phyloP scores from a whole-genome alignment of 2,888 invertebrate species.

The Taphrorychus bicolor region DNA sequence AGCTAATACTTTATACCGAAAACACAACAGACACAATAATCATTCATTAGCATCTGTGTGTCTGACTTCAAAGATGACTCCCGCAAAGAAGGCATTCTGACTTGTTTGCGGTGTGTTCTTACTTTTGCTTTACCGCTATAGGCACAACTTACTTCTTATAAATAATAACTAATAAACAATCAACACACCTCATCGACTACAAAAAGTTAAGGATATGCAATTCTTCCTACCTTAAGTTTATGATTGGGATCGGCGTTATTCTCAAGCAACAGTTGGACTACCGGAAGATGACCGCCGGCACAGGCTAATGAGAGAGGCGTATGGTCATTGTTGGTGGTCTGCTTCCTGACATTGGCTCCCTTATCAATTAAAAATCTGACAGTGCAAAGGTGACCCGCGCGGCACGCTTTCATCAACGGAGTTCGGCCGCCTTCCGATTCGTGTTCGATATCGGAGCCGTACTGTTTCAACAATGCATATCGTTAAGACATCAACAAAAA shows the following conservation, averaged over 20 bases:
- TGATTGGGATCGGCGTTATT: conserved; percentile 95
- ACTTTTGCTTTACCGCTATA: too few species aligned
- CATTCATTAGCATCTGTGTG: too few species aligned
- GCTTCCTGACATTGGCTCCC: conserved; percentile 78
- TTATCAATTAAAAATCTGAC: conserved; percentile 94
- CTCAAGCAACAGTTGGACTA: conserved; percentile 90
- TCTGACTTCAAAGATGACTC: too few species aligned
- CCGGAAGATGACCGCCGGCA: conserved; percentile 93
- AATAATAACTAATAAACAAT: too few species aligned
- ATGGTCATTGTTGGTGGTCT: conserved; percentile 95
- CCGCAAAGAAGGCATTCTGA: too few species aligned
- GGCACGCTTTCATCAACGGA: conserved; percentile 97
- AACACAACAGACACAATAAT: too few species aligned
- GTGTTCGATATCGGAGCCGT: conserved; percentile 92
- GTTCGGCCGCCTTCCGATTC: conserved; percentile 96
- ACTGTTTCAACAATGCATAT: conserved; percentile 58
- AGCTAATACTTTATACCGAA: too few species aligned
- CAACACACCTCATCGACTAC: background rate
- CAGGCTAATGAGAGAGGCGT: conserved; percentile 96
- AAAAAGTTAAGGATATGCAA: background rate
- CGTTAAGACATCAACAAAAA: background rate
- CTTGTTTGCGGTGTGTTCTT: too few species aligned
- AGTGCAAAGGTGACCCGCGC: conserved; percentile 95
- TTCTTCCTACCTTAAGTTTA: conserved; percentile 78
- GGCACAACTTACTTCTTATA: too few species aligned